phyloP scores from a whole-genome alignment of 2,113 vertebrate genomes.

The Capreolus pygargus region DNA sequence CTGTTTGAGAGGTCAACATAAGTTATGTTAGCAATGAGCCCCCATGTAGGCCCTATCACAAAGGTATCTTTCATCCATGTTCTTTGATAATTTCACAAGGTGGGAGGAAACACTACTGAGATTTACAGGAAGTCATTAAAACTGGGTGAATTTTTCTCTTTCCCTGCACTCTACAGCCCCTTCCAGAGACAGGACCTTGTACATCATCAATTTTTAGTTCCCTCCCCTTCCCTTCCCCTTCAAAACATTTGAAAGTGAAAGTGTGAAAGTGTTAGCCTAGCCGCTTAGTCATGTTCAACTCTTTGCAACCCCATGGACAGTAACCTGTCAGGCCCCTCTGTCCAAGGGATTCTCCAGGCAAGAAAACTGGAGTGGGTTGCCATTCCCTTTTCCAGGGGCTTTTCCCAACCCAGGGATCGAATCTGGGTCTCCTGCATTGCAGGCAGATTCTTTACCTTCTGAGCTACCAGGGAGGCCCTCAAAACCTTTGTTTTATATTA shows the following conservation, averaged over 20 bases:
- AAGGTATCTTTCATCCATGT: background rate
- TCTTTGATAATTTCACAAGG: background rate
- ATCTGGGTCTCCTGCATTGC: background rate
- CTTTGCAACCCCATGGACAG: background rate
- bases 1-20: background rate
- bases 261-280: background rate
- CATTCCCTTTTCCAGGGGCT: background rate
- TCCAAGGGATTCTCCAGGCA: background rate
- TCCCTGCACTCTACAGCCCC: accelerated
- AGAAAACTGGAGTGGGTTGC: background rate
- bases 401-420: background rate
- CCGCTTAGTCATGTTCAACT: background rate
- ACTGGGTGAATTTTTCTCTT: background rate
- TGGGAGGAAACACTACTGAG: background rate
- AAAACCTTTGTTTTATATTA: background rate
- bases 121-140: background rate
- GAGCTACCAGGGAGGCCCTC: background rate
- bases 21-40: background rate
- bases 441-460: background rate
- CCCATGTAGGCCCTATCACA: background rate
- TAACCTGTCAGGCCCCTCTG: background rate
- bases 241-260: background rate
- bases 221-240: background rate
- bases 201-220: background rate
- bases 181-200: background rate